A percentile compares a stretch with the other conserved stretches of the same genome.
These are phyloP conservation scores for Drosophila arizonae DNA, from an alignment of 1,140 invertebrate genomes.

Conservation along the genomic window DNA sequence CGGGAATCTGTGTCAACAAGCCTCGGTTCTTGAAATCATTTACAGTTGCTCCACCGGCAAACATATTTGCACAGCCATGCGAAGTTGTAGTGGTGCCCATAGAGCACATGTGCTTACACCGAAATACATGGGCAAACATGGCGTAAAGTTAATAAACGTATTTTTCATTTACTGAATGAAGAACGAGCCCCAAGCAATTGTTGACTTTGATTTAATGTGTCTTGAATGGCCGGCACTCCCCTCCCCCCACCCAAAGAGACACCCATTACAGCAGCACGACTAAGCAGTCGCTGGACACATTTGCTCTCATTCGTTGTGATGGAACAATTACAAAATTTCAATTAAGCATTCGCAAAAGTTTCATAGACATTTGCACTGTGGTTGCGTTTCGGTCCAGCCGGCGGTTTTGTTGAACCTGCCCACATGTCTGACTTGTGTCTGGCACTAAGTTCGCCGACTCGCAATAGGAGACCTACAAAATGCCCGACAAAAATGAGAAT, in stretches of 20 bases:
- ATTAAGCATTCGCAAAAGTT: conserved; percentile 32
- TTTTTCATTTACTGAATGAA: too few relatives aligned
- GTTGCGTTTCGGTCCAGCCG: conserved; percentile 1
- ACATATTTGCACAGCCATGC: not conserved
- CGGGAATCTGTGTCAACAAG: not conserved
- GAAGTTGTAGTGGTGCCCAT: not conserved
- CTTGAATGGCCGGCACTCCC: not conserved
- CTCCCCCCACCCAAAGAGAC: not conserved
- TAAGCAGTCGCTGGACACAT: too few relatives aligned
- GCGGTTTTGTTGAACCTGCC: not conserved
- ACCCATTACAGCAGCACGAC: not conserved
- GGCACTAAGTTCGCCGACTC: conserved; percentile 21
- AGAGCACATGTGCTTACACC: not conserved
- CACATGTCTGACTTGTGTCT: conserved; percentile 25
- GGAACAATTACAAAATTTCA: conserved; percentile 18
- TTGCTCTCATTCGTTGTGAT: too few relatives aligned
- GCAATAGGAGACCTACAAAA: conserved; percentile 1
- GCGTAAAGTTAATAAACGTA: too few relatives aligned
- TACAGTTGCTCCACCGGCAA: not conserved
- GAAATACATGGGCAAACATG: not conserved
- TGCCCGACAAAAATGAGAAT: not conserved
- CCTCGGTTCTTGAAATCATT: not conserved
- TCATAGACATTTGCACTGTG: conserved; percentile 23
- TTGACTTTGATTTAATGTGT: not conserved
- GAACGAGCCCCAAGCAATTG: not conserved